Evolutionary conservation across 2,113 vertebrate species (phyloP).

Genomic region (Ochotona princeps): DNA sequence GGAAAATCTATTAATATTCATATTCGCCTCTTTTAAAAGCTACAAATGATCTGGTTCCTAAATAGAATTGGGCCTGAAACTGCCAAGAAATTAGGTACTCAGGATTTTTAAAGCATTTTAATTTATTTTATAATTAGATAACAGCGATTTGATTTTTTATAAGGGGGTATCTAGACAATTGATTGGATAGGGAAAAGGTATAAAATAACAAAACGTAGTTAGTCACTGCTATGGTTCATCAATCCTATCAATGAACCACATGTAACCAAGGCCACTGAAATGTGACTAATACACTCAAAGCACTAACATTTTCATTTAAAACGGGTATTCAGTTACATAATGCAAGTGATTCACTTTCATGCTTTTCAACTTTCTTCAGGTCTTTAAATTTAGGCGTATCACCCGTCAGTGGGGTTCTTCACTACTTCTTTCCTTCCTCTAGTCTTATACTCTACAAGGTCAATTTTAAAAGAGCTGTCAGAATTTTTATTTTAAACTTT

Average conservation of each 20-base stretch:
- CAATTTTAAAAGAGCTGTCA: neutral
- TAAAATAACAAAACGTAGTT: neutral
- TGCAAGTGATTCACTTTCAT: neutral
- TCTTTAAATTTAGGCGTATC: neutral
- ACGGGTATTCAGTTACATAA: neutral
- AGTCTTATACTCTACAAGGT: neutral
- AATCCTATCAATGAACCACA: neutral
- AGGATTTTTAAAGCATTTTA: neutral
- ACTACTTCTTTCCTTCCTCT: neutral
- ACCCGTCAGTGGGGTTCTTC: neutral
- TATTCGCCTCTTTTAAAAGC: neutral
- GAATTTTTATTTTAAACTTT: neutral
- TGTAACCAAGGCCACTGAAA: neutral
- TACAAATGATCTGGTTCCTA: neutral
- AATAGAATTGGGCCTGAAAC: neutral
- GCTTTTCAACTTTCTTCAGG: neutral
- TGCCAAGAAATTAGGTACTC: neutral
- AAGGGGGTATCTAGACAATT: neutral
- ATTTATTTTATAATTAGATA: constrained; percentile 39
- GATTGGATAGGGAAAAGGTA: neutral
- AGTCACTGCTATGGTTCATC: neutral
- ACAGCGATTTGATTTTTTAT: neutral
- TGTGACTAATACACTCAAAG: neutral
- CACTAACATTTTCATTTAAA: neutral
- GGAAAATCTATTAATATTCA: neutral